Base-by-base conservation (phyloP, 2,797 vertebrate species). In the Sitta carolinensis region DNA sequence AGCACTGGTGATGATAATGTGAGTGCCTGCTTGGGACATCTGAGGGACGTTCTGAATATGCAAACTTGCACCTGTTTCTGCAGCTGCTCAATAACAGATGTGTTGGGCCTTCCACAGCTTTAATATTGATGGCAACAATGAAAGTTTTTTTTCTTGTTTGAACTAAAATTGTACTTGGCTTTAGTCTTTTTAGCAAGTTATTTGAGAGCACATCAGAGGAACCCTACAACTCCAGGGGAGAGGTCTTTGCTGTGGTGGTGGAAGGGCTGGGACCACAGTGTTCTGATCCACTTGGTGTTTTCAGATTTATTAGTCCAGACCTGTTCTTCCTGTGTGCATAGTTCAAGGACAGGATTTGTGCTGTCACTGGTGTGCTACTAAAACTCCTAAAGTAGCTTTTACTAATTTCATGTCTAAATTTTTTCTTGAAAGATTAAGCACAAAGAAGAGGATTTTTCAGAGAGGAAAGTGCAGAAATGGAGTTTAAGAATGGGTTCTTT, bases 21-120 rank as follows among this genome's bases (percentile, higher is more conserved):
- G 50, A 74, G 58, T 92, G 78, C 51, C 77, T 89, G 10, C 69
- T 67, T 51, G 67, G 79, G 72, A 89, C 68, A 40, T 91, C 84
- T 80, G 85, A 94, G 74, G 81, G 54, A 43, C 16, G n/a, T 29
- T 75, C 45, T 69, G 73, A 85, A 80, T 84, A 75, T 93, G 66
- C 72, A 76, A 58, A 75, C n/a, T 72, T 11, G 9, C 87, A 90
- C 75, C 87, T 96, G 92, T 90, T 95, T 73, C 89, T 91, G 91
- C 91, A 97, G 90, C 91, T 97, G 91, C 78, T 84, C 59, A 81
- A 26, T 64, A 91, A 77, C 91, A 95, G 80, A 89, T 66, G 74
- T 70, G 76, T n/a, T 85, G 36, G n/a, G 61, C 68, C 64, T 92
- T 86, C 90, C 83, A 69, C 42, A 61, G 70, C 68, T 45, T 84